Base-by-base conservation (phyloP, 92 coral and sea anemone species). In the Heliopora coerulea region DNA sequence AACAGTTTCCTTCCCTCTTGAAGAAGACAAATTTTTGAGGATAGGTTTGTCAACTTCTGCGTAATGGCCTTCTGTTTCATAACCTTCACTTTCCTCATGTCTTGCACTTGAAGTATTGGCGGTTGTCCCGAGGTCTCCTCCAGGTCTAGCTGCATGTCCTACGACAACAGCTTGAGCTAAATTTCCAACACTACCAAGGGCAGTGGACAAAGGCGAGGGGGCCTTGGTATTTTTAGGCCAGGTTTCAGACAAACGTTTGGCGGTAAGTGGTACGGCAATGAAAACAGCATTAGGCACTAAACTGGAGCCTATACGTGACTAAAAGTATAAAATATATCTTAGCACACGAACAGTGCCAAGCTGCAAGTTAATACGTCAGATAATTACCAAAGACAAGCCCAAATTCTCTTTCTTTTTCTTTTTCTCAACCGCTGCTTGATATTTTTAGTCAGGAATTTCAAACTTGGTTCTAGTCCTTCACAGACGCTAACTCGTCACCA, bases 361-460 rank as follows among this genome's bases (percentile, higher is more conserved):
- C n/a, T n/a, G n/a, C n/a, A n/a, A n/a, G n/a, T n/a, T n/a, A n/a
- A 14, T 26, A 13, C 14, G 14, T 13, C 3, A 19, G 30, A 14
- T 26, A 11, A 21, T 64, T 67, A 67, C 74, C 59, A 67, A 44
- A 18, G 37, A 67, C 25, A 67, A 32, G 10, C 74, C 74, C 11
- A 58, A 67, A 67, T 82, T 49, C 27, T 80, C 58, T 30, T 86
- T 87, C 62, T 79, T 89, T 74, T 89, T 88, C 79, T 92, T 92
- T 59, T 92, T 92, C 62, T 91, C 86, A 29, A 93, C 93, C 91
- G 96, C 91, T 96, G n/a, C n/a, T n/a, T n/a, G n/a, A n/a, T n/a
- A 92, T 92, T 83, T 67, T 67, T 11, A 42, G 58, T 57, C 46
- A 34, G 46, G 59, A 58, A 67, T 42, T 50, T 64, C 46, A 67